These are phyloP conservation scores for Onychostoma macrolepis DNA, from an alignment of 2,113 vertebrate species.

Conservation along the genomic window DNA sequence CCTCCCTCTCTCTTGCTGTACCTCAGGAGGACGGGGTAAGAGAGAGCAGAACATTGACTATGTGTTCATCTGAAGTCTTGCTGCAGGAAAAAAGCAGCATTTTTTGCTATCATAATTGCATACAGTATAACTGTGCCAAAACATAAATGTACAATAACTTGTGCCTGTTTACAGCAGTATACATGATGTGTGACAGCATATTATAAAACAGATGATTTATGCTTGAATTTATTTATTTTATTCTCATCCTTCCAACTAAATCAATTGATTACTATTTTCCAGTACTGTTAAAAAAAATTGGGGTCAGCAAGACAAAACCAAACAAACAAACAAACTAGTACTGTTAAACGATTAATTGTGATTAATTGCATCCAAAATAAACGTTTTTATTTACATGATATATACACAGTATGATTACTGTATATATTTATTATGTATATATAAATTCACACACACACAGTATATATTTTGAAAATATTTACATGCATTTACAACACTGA, in stretches of 20 bases:
- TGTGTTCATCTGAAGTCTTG: not conserved
- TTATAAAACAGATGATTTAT: not conserved
- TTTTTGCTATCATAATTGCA: not conserved
- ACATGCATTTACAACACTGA: too few species aligned
- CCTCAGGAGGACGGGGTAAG: not conserved
- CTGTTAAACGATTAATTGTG: too few species aligned
- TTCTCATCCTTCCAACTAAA: not conserved
- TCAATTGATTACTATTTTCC: not conserved
- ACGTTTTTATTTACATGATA: too few species aligned
- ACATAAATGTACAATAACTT: not conserved
- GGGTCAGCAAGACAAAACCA: too few species aligned
- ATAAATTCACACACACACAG: too few species aligned
- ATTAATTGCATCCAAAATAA: too few species aligned
- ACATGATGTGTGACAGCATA: not conserved
- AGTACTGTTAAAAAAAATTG: too few species aligned
- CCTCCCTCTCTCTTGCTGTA: not conserved
- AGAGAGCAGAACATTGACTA: not conserved
- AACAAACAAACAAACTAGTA: too few species aligned
- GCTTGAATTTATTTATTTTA: not conserved
- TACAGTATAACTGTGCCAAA: not conserved
- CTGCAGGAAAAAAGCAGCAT: not conserved
- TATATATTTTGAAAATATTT: too few species aligned
- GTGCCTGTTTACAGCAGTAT: not conserved
- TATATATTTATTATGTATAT: too few species aligned
- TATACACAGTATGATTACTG: too few species aligned